Evolutionary conservation across 2,113 vertebrate species (phyloP).

Genomic region (Odocoileus virginianus): DNA sequence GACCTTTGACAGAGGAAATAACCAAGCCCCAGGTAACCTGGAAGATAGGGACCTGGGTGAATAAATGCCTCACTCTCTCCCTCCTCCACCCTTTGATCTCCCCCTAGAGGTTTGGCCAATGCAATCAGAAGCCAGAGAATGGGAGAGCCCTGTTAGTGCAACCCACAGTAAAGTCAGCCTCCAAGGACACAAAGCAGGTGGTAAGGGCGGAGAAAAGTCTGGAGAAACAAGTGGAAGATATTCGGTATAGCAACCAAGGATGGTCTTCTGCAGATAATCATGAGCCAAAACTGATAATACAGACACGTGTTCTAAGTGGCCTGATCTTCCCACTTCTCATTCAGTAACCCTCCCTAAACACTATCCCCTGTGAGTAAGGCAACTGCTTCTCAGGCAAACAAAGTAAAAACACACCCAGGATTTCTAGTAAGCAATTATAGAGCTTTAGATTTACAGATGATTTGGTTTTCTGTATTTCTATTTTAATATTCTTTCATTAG

Average conservation of each 20-base stretch:
- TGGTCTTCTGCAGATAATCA: neutral
- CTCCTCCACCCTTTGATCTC: neutral
- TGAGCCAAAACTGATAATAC: neutral
- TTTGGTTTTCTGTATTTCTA: neutral
- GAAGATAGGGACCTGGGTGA: neutral
- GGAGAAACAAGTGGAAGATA: neutral
- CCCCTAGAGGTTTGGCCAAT: neutral
- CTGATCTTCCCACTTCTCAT: neutral
- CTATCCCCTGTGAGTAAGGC: neutral
- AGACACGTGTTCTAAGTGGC: neutral
- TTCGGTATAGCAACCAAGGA: neutral
- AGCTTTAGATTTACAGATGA: neutral
- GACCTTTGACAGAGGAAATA: neutral
- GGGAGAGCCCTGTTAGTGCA: neutral
- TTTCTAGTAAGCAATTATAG: neutral
- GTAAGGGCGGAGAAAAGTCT: neutral
- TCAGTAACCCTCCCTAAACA: neutral
- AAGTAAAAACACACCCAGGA: neutral
- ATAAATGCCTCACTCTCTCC: neutral
- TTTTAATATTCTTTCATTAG: neutral
- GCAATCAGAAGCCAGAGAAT: neutral
- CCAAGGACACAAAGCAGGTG: neutral
- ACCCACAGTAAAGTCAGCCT: neutral
- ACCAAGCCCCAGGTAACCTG: neutral
- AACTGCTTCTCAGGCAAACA: neutral